These are phyloP conservation scores for Cynopterus sphinx DNA, from an alignment of 2,797 vertebrate genomes.

Conservation along the genomic window DNA sequence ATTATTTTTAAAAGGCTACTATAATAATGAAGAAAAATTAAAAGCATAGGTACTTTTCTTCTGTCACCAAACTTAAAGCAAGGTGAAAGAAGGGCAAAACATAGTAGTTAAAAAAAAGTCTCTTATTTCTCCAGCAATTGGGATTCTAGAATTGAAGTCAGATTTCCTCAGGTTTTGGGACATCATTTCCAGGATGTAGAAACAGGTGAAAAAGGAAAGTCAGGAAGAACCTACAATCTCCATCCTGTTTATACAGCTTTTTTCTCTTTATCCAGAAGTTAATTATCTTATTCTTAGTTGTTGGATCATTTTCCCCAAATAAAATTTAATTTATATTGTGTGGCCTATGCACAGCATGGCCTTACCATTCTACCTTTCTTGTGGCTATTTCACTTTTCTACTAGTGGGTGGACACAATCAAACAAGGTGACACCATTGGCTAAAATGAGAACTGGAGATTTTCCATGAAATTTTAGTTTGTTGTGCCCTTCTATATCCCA, in stretches of 20 bases:
- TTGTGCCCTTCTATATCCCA: conserved; percentile 19
- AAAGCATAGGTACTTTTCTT: neutral
- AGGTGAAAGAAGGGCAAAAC: neutral
- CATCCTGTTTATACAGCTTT: neutral
- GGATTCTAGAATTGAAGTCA: conserved; percentile 29
- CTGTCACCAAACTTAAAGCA: conserved; percentile 7
- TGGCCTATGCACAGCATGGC: neutral
- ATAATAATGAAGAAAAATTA: neutral
- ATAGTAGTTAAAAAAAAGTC: neutral
- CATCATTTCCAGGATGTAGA: conserved; percentile 23
- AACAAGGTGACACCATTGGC: neutral
- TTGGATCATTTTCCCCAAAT: conserved; percentile 29
- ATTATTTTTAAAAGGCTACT: conserved; percentile 24
- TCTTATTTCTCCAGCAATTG: conserved; percentile 1
- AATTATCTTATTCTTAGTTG: conserved; percentile 35
- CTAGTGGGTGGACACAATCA: neutral
- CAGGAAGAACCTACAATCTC: conserved; percentile 8
- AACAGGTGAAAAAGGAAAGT: conserved; percentile 7
- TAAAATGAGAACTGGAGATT: conserved; percentile 19
- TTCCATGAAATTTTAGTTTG: conserved; percentile 59
- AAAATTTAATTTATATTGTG: neutral
- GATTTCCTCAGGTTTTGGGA: conserved; percentile 28
- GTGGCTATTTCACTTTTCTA: neutral
- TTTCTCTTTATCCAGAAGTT: conserved; percentile 1
- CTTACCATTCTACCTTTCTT: neutral